Evolutionary conservation across 1,140 invertebrate species (phyloP).

Genomic region (Bacillus rossius): DNA sequence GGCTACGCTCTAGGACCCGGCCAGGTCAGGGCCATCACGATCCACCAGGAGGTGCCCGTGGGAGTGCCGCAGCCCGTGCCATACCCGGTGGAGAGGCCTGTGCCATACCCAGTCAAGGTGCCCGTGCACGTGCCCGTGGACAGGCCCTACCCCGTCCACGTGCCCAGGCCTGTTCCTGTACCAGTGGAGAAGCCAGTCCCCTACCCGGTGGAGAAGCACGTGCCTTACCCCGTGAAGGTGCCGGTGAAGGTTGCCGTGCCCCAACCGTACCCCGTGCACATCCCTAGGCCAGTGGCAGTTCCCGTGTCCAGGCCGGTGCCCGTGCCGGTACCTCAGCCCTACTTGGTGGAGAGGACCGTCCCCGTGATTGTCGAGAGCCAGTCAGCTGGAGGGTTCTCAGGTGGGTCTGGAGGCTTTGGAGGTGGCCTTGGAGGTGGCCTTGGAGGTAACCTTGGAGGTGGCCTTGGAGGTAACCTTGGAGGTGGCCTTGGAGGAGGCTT

Average conservation of each 20-base stretch:
- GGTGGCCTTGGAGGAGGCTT: too few species aligned
- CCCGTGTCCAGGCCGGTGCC: conserved; percentile 12
- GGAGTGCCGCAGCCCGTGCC: conserved; percentile 25
- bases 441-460: too few species aligned
- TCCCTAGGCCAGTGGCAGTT: conserved; percentile 18
- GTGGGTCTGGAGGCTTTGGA: too few species aligned
- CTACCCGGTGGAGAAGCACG: conserved; percentile 21
- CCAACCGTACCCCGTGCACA: conserved; percentile 20
- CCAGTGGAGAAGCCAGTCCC: conserved; percentile 25
- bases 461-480: too few species aligned
- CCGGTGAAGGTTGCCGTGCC: conserved; percentile 22
- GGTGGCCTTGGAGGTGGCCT: too few species aligned
- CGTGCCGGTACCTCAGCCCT: conserved; percentile 2
- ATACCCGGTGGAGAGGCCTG: conserved; percentile 22
- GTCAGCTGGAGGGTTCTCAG: too few species aligned
- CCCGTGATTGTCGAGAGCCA: conserved; percentile 7
- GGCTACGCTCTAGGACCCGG: background rate
- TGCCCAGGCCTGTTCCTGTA: conserved; percentile 25
- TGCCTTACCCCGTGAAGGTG: conserved; percentile 20
- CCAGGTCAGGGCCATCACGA: conserved; percentile 4
- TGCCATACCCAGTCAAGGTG: conserved; percentile 9
- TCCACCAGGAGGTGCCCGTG: conserved; percentile 16
- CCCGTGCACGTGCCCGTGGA: conserved; percentile 23
- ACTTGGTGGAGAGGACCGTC: background rate
- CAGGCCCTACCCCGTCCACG: conserved; percentile 26